Conservation (phyloP, 2,888 invertebrate species). For the Orthonevra nobilis region DNA sequence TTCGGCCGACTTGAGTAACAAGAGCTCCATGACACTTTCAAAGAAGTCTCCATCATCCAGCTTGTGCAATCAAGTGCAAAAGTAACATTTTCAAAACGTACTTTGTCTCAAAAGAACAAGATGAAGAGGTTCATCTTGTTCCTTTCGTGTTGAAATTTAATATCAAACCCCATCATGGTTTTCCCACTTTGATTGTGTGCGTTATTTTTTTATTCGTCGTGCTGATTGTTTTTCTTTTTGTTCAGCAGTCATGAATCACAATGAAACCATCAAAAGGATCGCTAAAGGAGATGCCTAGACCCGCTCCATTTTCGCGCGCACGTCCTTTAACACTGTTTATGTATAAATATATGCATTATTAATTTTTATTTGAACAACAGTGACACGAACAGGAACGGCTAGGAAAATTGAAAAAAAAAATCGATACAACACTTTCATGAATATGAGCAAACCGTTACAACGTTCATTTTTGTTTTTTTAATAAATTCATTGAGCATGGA, state of each 20-base stretch:
- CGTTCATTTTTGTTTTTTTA: slow-evolving; percentile 42
- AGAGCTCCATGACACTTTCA: not conserved
- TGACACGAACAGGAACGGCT: slow-evolving; percentile 36
- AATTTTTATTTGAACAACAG: slow-evolving; percentile 65
- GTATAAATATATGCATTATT: slow-evolving; percentile 47
- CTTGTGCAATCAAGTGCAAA: slow-evolving; percentile 23
- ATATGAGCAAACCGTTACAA: slow-evolving; percentile 27
- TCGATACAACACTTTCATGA: slow-evolving; percentile 58
- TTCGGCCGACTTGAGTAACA: slow-evolving; percentile 4
- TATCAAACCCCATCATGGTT: slow-evolving; percentile 29
- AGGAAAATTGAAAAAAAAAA: slow-evolving; percentile 35
- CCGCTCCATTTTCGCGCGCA: not conserved
- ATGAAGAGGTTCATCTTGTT: not conserved
- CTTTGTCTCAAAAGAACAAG: too few species aligned
- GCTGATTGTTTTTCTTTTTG: slow-evolving; percentile 50
- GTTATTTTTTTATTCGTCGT: slow-evolving; percentile 28
- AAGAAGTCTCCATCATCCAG: slow-evolving; percentile 1
- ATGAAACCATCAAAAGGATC: slow-evolving; percentile 39
- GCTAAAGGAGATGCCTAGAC: slow-evolving; percentile 23
- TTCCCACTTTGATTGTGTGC: slow-evolving; percentile 29
- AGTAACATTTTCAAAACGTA: slow-evolving; percentile 12
- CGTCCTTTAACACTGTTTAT: slow-evolving; percentile 10
- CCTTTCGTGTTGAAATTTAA: slow-evolving; percentile 41
- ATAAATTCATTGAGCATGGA: slow-evolving; percentile 59
- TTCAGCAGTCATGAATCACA: slow-evolving; percentile 57